A percentile compares a stretch with the other conserved stretches of the same genome.
Evolutionary conservation across 2,797 vertebrate genomes (phyloP).

Genomic region (Rhyacichthys aspro): DNA sequence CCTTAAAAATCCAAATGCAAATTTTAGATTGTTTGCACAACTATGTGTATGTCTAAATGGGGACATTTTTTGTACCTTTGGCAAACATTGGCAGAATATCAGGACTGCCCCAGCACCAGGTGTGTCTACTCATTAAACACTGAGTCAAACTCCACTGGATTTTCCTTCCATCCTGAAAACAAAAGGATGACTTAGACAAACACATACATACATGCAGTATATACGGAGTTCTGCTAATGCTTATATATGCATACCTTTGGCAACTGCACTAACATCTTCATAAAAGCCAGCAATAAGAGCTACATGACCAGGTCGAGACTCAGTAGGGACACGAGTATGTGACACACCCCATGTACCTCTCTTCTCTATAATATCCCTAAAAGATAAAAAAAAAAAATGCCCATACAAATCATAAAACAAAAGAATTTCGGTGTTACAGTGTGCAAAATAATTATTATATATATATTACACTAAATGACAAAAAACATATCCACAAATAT

Average conservation of each 20-base stretch:
- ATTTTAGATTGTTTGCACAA: conserved; percentile 3
- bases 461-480: not conserved
- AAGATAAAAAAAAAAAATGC: conserved; percentile 61
- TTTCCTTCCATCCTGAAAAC: conserved; percentile 96
- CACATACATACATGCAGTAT: conserved; percentile 47
- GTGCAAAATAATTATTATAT: not conserved
- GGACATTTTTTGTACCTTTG: conserved; percentile 85
- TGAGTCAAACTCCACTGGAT: conserved; percentile 98
- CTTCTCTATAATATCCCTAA: conserved; percentile 85
- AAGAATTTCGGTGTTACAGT: not conserved
- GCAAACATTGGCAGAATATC: conserved; percentile 98
- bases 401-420: not conserved
- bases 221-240: too few relatives aligned
- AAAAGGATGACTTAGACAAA: conserved; percentile 28
- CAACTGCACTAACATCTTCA: conserved; percentile 97
- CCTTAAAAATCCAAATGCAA: conserved; percentile 71
- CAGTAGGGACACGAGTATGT: conserved; percentile 94
- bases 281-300: conserved; percentile 98
- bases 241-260: conserved; percentile 97
- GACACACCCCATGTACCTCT: conserved; percentile 94
- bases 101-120: conserved; percentile 98
- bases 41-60: conserved; percentile 60
- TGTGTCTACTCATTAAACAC: conserved; percentile 94
- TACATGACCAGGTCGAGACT: conserved; percentile 95
- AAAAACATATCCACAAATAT: conserved; percentile 4